These are phyloP conservation scores for Acanthornis magna DNA, from an alignment of 2,797 vertebrate species.

Conservation along the genomic window DNA sequence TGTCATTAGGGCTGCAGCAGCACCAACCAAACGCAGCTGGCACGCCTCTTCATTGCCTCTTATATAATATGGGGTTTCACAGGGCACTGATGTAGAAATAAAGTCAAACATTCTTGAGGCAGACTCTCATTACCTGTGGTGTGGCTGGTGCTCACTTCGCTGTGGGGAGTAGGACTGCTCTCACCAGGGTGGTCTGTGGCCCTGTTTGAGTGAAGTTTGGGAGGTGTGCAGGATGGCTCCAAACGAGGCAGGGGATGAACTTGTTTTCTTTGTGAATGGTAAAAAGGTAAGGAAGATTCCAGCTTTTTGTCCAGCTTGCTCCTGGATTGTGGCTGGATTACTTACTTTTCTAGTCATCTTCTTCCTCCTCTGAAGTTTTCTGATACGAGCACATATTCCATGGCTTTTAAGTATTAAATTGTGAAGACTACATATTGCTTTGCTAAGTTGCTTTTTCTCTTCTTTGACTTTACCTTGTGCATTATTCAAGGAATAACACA, in stretches of 20 bases:
- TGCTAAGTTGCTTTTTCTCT: not conserved
- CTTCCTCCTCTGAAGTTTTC: not conserved
- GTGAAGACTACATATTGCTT: not conserved
- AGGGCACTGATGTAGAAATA: not conserved
- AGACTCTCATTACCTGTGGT: not conserved
- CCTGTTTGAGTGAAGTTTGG: not conserved
- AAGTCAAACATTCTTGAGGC: not conserved
- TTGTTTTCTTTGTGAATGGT: slow-evolving; percentile 83
- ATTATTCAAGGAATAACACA: not conserved
- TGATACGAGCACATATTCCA: not conserved
- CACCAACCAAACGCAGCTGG: slow-evolving; percentile 34
- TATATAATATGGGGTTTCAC: slow-evolving; percentile 38
- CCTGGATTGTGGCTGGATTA: not conserved
- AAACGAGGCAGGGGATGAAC: slow-evolving; percentile 49
- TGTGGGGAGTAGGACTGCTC: not conserved
- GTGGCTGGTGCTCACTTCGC: not conserved
- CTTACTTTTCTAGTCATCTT: not conserved
- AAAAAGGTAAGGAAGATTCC: slow-evolving; percentile 76
- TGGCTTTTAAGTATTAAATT: not conserved
- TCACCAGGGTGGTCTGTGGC: not conserved
- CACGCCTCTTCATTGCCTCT: slow-evolving; percentile 42
- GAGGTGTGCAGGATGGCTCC: slow-evolving; percentile 42
- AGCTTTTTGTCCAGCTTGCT: not conserved
- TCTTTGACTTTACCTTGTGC: not conserved
- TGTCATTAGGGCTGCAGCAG: slow-evolving; percentile 37